A percentile compares a stretch with the other conserved stretches of the same genome.
phyloP scores from a whole-genome alignment of 2,888 invertebrate genomes.

The Bimastos eiseni region DNA sequence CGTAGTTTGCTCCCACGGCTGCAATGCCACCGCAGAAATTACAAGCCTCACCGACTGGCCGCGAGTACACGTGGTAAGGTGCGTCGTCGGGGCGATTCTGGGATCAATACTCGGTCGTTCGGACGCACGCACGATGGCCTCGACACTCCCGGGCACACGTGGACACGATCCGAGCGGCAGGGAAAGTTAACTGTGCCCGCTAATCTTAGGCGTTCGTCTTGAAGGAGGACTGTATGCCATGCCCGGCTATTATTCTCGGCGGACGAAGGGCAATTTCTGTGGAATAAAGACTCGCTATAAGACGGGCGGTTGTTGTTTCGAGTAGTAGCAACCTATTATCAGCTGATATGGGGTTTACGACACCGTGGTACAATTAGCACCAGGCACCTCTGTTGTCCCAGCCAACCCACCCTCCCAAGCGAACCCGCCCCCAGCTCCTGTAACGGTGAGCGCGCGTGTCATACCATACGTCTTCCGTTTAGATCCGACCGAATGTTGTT shows the following conservation, averaged over 20 bases:
- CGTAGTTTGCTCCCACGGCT: background rate
- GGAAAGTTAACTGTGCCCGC: background rate
- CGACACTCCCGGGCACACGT: background rate
- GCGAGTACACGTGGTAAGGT: background rate
- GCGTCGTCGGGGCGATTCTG: background rate
- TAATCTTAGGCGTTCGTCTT: background rate
- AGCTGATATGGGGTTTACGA: background rate
- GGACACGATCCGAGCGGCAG: background rate
- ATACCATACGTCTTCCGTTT: background rate
- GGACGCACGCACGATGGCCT: background rate
- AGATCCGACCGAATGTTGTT: background rate
- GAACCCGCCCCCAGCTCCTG: too few relatives aligned
- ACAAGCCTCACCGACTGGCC: background rate
- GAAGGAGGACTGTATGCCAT: background rate
- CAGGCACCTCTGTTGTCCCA: background rate
- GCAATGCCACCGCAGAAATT: background rate
- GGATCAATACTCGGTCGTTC: background rate
- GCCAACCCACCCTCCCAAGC: background rate
- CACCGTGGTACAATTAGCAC: background rate
- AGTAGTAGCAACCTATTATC: background rate
- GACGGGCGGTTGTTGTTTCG: background rate
- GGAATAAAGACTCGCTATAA: background rate
- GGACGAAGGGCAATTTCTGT: background rate
- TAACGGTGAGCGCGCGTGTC: background rate
- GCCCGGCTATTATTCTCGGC: background rate